These are phyloP conservation scores for Lepidurus couesii DNA, from an alignment of 1,140 invertebrate genomes.

Conservation along the genomic window DNA sequence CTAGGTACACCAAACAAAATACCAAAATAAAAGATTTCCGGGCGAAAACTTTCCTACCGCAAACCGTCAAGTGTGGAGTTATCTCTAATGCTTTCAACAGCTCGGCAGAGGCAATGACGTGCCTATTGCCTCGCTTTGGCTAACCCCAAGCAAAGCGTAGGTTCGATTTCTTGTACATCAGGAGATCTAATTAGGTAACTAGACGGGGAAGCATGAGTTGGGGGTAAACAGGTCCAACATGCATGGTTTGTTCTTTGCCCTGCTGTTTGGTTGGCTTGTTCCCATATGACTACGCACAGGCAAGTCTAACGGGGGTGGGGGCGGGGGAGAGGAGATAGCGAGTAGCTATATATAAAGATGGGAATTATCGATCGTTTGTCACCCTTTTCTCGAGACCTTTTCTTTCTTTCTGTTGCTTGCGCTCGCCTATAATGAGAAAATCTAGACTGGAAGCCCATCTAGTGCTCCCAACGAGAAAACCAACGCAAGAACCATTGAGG, in stretches of 20 bases:
- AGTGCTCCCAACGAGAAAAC: not conserved
- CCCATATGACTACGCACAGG: not conserved
- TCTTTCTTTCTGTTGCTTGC: not conserved
- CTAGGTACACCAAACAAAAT: not conserved
- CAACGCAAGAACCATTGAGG: not conserved
- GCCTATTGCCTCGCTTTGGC: not conserved
- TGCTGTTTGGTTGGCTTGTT: not conserved
- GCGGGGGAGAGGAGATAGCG: not conserved
- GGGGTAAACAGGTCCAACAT: not conserved
- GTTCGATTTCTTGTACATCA: not conserved
- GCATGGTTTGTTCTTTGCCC: not conserved
- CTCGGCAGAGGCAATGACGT: not conserved
- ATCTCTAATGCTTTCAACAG: constrained; percentile 1
- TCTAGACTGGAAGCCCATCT: not conserved
- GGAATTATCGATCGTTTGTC: constrained; percentile 1
- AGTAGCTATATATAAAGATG: not conserved
- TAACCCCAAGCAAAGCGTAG: not conserved
- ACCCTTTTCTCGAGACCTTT: not conserved
- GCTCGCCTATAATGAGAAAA: not conserved
- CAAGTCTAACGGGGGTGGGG: not conserved
- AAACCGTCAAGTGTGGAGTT: not conserved
- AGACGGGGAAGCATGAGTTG: not conserved
- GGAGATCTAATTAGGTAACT: not conserved
- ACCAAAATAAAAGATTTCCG: not conserved
- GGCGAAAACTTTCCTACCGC: not conserved